Conservation (phyloP, 1,140 invertebrate species). For the Zophobas morio region DNA sequence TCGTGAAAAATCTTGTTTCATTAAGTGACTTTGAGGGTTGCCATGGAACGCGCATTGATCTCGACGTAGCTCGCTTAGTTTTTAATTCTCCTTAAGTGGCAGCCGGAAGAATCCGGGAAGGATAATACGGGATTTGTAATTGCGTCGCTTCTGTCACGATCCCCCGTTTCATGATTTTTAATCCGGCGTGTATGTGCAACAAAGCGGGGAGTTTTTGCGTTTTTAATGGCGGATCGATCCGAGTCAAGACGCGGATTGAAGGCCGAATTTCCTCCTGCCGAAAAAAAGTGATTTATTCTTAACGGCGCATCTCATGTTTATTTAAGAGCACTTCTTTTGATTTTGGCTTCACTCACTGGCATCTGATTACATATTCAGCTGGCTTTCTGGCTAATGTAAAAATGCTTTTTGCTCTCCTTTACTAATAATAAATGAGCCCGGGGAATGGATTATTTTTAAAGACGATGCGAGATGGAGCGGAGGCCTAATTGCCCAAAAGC, state of each 20-base stretch:
- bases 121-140: slow-evolving; percentile 55
- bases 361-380: slow-evolving; percentile 62
- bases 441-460: slow-evolving; percentile 42
- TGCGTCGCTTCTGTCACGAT: slow-evolving; percentile 49
- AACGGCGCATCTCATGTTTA: slow-evolving; percentile 59
- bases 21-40: slow-evolving; percentile 66
- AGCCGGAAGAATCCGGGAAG: slow-evolving; percentile 40
- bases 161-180: slow-evolving; percentile 31
- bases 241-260: slow-evolving; percentile 34
- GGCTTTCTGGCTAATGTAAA: slow-evolving; percentile 62
- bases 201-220: slow-evolving; percentile 4
- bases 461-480: slow-evolving; percentile 19
- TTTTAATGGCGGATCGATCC: slow-evolving; percentile 32
- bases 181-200: slow-evolving; percentile 22
- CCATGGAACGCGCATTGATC: slow-evolving; percentile 59
- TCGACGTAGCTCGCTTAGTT: slow-evolving; percentile 55
- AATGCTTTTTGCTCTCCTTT: slow-evolving; percentile 63
- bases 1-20: slow-evolving; percentile 66
- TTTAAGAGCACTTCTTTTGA: slow-evolving; percentile 62
- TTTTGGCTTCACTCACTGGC: slow-evolving; percentile 59
- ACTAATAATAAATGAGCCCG: slow-evolving; percentile 62
- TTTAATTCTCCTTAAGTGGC: slow-evolving; percentile 58
- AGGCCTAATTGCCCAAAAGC: slow-evolving; percentile 31
- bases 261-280: slow-evolving; percentile 30
- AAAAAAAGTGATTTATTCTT: slow-evolving; percentile 50